A percentile compares a stretch with the other conserved stretches of the same genome.
Evolutionary conservation across 2,888 invertebrate genomes (phyloP).

Genomic region (Cristatella mucedo): DNA sequence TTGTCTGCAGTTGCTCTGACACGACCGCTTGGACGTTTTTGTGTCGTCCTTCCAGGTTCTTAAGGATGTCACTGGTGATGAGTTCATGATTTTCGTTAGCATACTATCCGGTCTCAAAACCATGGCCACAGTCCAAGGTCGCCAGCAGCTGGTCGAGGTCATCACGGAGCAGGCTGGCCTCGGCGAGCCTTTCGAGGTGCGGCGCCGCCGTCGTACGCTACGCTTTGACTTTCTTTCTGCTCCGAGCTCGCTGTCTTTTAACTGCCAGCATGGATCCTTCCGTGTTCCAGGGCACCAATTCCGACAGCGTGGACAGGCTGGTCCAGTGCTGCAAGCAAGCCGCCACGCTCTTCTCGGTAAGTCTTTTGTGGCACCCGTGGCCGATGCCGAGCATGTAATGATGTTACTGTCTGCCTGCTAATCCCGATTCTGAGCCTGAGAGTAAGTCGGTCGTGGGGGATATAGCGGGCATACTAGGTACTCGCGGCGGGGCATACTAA

Average conservation of each 20-base stretch:
- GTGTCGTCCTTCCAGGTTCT: constrained; percentile 25
- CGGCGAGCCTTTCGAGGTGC: constrained; percentile 42
- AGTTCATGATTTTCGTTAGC: constrained; percentile 75
- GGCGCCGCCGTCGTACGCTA: neutral
- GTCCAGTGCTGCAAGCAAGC: constrained; percentile 72
- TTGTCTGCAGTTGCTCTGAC: neutral
- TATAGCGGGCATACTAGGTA: too few species aligned
- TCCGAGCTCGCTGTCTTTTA: too few species aligned
- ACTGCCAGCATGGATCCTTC: neutral
- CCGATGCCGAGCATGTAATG: neutral
- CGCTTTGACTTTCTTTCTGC: neutral
- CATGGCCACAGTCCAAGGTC: constrained; percentile 63
- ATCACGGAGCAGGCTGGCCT: constrained; percentile 72
- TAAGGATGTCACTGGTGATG: constrained; percentile 67
- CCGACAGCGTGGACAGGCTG: constrained; percentile 50
- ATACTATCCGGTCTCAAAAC: constrained; percentile 64
- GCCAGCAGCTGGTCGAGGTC: constrained; percentile 69
- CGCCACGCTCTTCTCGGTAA: constrained; percentile 71
- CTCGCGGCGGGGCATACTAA: too few species aligned
- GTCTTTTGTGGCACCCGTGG: constrained; percentile 27
- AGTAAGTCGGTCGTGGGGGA: too few species aligned
- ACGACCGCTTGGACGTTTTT: neutral
- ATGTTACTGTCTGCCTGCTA: too few species aligned
- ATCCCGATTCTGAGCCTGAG: too few species aligned
- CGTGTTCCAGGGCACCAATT: constrained; percentile 30